Evolutionary conservation across 2,888 invertebrate genomes (phyloP), one percentile per base, ranked within the genome.

Genomic region (Acleris cristana): DNA sequence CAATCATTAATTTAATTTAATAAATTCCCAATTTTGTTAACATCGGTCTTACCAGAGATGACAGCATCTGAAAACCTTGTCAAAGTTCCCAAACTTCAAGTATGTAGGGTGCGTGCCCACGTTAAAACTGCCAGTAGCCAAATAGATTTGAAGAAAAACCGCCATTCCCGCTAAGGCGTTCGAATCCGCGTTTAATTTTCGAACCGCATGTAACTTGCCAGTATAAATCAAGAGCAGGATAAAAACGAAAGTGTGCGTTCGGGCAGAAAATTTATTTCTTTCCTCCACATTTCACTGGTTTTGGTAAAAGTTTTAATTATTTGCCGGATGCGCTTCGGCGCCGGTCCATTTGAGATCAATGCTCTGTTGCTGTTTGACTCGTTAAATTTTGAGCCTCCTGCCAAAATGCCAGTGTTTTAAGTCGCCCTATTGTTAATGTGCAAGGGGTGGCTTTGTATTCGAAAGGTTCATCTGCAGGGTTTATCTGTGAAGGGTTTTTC

Each of bases 261-360:
- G 80, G 74, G 77, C 84, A 81, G 86, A 88, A 88, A 88, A 90
- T 88, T 87, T 88, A 87, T 89, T 87, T 88, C 85, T 84, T 83
- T 88, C 81, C 81, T 80, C 79, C 79, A 85, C 84, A 86, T 87
- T 86, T 87, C 85, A 82, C 76, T 86, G 84, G 79, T 80, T 89
- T 84, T 87, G 86, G 84, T 83, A 82, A 83, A 88, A 88, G 82
- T 89, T 90, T 89, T 90, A 90, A 90, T 90, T 90, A 89, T 89
- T 89, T 82, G 84, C 84, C 88, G 87, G 89, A 89, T 88, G 85
- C 81, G 81, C 80, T 76, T 78, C 71, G 80, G 76, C 78, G 79
- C 77, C 79, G 81, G 78, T 81, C 72, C 76, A 78, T 78, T 84
- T 79, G 76, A 81, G 83, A 86, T 84, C 84, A 85, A 86, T 84